Percentiles rank a stretch among this genome's conserved stretches.
Evolutionary conservation across 2,797 vertebrate species (phyloP).

Genomic region (Diglossa cyanea): DNA sequence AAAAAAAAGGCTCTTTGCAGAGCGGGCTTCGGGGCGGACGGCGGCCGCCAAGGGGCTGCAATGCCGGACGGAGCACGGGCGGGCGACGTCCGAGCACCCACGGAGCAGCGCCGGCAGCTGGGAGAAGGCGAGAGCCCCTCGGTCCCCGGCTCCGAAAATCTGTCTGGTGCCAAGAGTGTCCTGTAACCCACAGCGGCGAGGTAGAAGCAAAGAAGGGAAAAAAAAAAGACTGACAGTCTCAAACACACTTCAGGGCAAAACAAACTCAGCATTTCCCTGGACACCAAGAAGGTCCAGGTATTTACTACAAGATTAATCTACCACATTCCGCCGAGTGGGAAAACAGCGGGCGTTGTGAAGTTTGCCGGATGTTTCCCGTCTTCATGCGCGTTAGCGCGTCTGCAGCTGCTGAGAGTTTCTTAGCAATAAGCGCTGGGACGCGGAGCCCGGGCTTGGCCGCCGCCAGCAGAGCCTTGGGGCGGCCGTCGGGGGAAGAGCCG

Average conservation of each 20-base stretch:
- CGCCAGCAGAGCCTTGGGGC: neutral
- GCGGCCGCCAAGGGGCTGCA: neutral
- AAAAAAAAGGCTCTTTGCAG: neutral
- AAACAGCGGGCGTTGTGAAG: neutral
- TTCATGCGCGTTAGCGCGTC: neutral
- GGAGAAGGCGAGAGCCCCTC: neutral
- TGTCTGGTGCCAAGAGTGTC: neutral
- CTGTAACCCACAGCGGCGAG: neutral
- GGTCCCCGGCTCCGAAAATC: neutral
- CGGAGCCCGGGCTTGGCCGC: neutral
- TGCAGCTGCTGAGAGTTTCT: neutral
- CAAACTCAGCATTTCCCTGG: neutral
- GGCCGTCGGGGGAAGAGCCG: neutral
- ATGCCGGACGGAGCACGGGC: accelerated
- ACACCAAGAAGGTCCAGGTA: neutral
- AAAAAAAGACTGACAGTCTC: accelerated
- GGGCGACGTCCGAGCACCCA: neutral
- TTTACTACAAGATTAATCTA: neutral
- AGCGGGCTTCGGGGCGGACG: neutral
- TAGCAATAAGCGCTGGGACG: neutral
- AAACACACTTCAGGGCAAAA: neutral
- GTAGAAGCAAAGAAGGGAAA: accelerated
- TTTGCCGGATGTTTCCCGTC: neutral
- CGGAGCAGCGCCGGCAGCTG: neutral
- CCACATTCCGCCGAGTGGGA: neutral